phyloP scores from a whole-genome alignment of 2,888 invertebrate species.

The Pristionchus exspectatus region DNA sequence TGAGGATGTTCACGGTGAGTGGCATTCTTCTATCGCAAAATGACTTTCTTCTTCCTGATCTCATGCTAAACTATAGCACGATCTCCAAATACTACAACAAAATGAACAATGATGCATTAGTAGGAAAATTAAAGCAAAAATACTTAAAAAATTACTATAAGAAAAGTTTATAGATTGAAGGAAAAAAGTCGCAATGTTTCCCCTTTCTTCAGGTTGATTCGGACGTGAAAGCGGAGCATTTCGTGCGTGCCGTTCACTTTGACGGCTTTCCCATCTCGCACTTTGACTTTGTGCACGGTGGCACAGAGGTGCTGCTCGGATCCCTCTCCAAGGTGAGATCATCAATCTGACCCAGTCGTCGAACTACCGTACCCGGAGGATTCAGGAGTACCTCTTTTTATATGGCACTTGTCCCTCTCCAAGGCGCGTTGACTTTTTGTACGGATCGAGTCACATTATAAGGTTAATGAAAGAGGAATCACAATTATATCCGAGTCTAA shows the following conservation, averaged over 20 bases:
- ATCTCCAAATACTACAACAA: no score
- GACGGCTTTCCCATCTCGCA: slow-evolving; percentile 44
- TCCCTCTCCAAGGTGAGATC: slow-evolving; percentile 21
- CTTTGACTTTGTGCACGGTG: slow-evolving; percentile 49
- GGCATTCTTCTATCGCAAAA: neutral
- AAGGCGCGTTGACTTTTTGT: no score
- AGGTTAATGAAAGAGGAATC: no score
- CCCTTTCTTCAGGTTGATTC: slow-evolving; percentile 51
- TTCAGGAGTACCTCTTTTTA: no score
- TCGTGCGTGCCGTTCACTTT: slow-evolving; percentile 41
- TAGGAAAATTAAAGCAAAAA: no score
- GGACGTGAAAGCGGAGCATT: slow-evolving; percentile 49
- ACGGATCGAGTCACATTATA: no score
- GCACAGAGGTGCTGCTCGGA: neutral
- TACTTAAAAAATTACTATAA: no score
- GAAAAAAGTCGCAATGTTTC: neutral
- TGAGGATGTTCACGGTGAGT: slow-evolving; percentile 50
- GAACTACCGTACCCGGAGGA: neutral
- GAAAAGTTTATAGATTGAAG: no score
- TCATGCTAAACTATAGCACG: neutral
- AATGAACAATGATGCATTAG: no score
- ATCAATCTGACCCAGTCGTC: neutral
- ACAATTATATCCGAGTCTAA: no score
- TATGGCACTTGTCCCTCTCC: no score
- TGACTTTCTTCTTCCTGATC: neutral